These are phyloP conservation scores for Conchocele bisecta DNA, from an alignment of 2,888 invertebrate genomes.

Conservation along the genomic window DNA sequence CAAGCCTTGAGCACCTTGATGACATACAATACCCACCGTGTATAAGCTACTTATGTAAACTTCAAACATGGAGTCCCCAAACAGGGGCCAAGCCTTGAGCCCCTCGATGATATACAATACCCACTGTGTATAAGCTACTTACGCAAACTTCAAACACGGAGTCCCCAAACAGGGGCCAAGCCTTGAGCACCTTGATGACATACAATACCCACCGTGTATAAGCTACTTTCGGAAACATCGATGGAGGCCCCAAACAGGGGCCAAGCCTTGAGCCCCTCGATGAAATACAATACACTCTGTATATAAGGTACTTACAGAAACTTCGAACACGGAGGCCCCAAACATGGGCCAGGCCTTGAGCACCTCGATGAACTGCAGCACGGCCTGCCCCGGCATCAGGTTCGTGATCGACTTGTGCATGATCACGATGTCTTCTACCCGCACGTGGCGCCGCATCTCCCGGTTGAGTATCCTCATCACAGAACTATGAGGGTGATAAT, in stretches of 20 bases:
- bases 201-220: too few relatives aligned
- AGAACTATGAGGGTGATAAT: too few relatives aligned
- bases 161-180: constrained; percentile 95
- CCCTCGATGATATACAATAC: constrained; percentile 95
- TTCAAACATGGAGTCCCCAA: constrained; percentile 95
- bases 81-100: constrained; percentile 95
- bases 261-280: constrained; percentile 96
- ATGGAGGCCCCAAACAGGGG: constrained; percentile 95
- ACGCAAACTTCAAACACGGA: too few relatives aligned
- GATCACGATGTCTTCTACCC: constrained; percentile 91
- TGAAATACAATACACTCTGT: too few relatives aligned
- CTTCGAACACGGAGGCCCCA: constrained; percentile 96
- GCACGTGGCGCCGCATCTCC: constrained; percentile 89
- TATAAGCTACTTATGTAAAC: too few relatives aligned
- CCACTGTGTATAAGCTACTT: too few relatives aligned
- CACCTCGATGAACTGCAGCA: constrained; percentile 95
- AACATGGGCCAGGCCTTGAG: constrained; percentile 97
- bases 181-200: constrained; percentile 94
- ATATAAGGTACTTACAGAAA: constrained; percentile 88
- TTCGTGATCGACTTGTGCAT: constrained; percentile 95
- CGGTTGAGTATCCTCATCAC: constrained; percentile 88
- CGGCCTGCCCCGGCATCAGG: constrained; percentile 93
- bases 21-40: too few relatives aligned
- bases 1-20: too few relatives aligned
- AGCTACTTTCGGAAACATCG: too few relatives aligned